A percentile compares a stretch with the other conserved stretches of the same genome.
These are phyloP conservation scores for Drosophila triauraria DNA, from an alignment of 1,140 invertebrate species.

Conservation along the genomic window DNA sequence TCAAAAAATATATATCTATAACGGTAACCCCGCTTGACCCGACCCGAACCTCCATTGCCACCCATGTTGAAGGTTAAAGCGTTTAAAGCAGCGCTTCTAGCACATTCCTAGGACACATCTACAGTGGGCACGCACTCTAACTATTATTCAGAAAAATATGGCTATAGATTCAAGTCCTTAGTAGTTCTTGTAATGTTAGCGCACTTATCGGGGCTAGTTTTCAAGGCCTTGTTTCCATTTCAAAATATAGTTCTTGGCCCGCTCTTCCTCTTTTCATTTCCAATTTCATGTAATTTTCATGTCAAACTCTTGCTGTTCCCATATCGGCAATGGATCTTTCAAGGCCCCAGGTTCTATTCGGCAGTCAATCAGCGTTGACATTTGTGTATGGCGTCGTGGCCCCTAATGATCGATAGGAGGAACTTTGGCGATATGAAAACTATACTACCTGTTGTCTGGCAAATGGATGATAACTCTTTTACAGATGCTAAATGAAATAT, in stretches of 20 bases:
- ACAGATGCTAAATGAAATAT: conserved; percentile 22
- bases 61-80: conserved; percentile 43
- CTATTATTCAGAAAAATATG: not conserved
- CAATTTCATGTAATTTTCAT: conserved; percentile 27
- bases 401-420: conserved; percentile 4
- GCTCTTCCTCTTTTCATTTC: conserved; percentile 12
- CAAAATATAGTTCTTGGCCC: not conserved
- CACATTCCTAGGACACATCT: conserved; percentile 9
- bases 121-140: not conserved
- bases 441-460: not conserved
- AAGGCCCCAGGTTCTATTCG: conserved; percentile 23
- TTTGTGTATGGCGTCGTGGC: conserved; percentile 1
- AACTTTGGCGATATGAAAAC: conserved; percentile 9
- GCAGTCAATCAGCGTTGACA: conserved; percentile 39
- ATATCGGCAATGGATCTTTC: conserved; percentile 29
- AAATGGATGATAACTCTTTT: not conserved
- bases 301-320: not conserved
- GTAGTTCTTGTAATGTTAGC: not conserved
- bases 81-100: conserved; percentile 29
- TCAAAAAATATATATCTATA: conserved; percentile 9
- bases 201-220: conserved; percentile 5
- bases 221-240: not conserved
- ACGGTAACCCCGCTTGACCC: conserved; percentile 41
- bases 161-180: not conserved
- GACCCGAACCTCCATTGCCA: conserved; percentile 20